Percentiles rank a stretch among this genome's conserved stretches.
These are phyloP conservation scores for Leptoclinus maculatus DNA, from an alignment of 2,797 vertebrate species.

Conservation along the genomic window DNA sequence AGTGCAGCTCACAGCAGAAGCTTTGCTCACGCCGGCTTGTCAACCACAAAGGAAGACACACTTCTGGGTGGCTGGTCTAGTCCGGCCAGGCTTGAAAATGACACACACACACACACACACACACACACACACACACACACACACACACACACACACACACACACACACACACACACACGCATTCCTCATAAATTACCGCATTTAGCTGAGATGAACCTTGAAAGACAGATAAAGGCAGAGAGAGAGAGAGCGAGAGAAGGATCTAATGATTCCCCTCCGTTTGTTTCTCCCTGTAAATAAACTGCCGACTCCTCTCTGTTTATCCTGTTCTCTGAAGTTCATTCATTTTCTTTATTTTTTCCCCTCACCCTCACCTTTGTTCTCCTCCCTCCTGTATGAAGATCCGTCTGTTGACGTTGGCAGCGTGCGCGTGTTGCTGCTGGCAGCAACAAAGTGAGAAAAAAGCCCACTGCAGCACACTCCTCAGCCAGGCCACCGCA, in stretches of 20 bases:
- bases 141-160: slow-evolving; percentile 27
- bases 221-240: slow-evolving; percentile 30
- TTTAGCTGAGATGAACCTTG: slow-evolving; percentile 45
- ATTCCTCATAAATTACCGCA: slow-evolving; percentile 39
- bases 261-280: slow-evolving; percentile 24
- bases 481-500: slow-evolving; percentile 61
- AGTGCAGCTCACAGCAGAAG: slow-evolving; percentile 70
- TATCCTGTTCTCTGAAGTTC: slow-evolving; percentile 7
- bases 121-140: slow-evolving; percentile 16
- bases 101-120: slow-evolving; percentile 29
- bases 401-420: slow-evolving; percentile 70
- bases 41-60: slow-evolving; percentile 71
- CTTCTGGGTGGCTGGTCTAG: slow-evolving; percentile 61
- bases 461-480: slow-evolving; percentile 57
- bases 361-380: slow-evolving; percentile 34
- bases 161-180: slow-evolving; percentile 12
- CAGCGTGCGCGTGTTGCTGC: slow-evolving; percentile 51
- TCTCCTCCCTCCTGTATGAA: slow-evolving; percentile 30
- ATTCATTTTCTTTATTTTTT: slow-evolving; percentile 4
- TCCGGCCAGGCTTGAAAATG: slow-evolving; percentile 46
- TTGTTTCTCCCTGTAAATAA: slow-evolving; percentile 15
- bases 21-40: slow-evolving; percentile 68
- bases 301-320: not conserved
- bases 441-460: slow-evolving; percentile 69
- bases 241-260: not conserved